Evolutionary conservation across 1,140 invertebrate species (phyloP).

Genomic region (Bombus impatiens): DNA sequence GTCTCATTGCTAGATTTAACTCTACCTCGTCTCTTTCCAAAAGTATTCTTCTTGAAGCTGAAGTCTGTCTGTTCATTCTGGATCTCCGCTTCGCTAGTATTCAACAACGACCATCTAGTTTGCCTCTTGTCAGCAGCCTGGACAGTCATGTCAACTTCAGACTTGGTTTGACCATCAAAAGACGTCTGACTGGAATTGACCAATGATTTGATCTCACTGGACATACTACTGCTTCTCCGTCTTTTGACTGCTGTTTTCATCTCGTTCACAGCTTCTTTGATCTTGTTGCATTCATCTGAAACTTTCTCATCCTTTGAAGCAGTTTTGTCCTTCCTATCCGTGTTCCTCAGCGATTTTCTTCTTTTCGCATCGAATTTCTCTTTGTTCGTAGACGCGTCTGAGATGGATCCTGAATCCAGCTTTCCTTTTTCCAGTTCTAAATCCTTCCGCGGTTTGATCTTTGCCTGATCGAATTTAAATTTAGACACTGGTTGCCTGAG

Average conservation of each 20-base stretch:
- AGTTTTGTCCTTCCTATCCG: slow-evolving; percentile 57
- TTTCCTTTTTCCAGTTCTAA: neutral
- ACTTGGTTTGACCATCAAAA: neutral
- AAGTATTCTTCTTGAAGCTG: slow-evolving; percentile 18
- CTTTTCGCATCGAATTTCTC: slow-evolving; percentile 41
- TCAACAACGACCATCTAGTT: slow-evolving; percentile 40
- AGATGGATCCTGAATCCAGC: neutral
- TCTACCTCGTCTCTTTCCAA: slow-evolving; percentile 51
- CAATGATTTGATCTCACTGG: neutral
- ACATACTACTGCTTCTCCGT: slow-evolving; percentile 1
- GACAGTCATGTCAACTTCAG: neutral
- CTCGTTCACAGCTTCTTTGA: neutral
- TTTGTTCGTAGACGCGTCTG: slow-evolving; percentile 23
- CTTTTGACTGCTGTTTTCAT: slow-evolving; percentile 17
- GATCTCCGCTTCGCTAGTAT: neutral
- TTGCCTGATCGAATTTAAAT: slow-evolving; percentile 60
- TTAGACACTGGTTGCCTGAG: slow-evolving; percentile 62
- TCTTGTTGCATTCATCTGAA: neutral
- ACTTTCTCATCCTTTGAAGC: neutral
- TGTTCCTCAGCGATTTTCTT: slow-evolving; percentile 71
- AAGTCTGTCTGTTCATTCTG: slow-evolving; percentile 7
- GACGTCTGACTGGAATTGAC: neutral
- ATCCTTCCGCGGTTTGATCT: slow-evolving; percentile 7
- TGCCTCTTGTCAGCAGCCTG: slow-evolving; percentile 34
- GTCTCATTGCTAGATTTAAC: slow-evolving; percentile 25